phyloP scores from a whole-genome alignment of 2,113 vertebrate genomes.

The Stercorarius parasiticus region DNA sequence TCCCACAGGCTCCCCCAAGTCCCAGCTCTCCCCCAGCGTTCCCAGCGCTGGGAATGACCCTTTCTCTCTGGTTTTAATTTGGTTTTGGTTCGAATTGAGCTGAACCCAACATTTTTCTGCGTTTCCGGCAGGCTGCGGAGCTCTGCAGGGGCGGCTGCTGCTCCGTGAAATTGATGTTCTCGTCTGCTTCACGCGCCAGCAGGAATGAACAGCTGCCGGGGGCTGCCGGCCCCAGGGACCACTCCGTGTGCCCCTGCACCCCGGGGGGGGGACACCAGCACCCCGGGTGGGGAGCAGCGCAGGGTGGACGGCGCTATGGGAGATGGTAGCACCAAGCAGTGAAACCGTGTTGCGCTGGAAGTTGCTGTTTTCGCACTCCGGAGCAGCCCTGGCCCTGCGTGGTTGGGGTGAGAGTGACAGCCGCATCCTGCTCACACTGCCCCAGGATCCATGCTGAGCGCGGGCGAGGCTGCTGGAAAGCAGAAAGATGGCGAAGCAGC shows the following conservation, averaged over 20 bases:
- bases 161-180: conserved; percentile 68
- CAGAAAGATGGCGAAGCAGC: neutral
- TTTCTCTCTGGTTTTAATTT: conserved; percentile 24
- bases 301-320: fast-evolving
- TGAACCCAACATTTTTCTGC: conserved; percentile 40
- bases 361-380: fast-evolving
- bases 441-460: fast-evolving
- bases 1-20: neutral
- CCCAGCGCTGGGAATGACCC: neutral
- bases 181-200: neutral
- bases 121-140: neutral
- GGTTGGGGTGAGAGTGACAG: neutral
- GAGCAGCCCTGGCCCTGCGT: neutral
- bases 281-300: neutral
- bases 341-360: fast-evolving
- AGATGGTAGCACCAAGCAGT: neutral
- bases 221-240: neutral
- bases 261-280: neutral
- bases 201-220: conserved; percentile 56
- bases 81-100: conserved; percentile 45
- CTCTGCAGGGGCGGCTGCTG: conserved; percentile 37
- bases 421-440: fast-evolving
- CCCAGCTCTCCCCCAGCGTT: neutral
- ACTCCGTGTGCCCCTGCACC: neutral
- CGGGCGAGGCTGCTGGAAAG: neutral